A percentile compares a stretch with the other conserved stretches of the same genome.
Evolutionary conservation across 1,140 invertebrate species (phyloP).

Genomic region (Cydia strobilella): DNA sequence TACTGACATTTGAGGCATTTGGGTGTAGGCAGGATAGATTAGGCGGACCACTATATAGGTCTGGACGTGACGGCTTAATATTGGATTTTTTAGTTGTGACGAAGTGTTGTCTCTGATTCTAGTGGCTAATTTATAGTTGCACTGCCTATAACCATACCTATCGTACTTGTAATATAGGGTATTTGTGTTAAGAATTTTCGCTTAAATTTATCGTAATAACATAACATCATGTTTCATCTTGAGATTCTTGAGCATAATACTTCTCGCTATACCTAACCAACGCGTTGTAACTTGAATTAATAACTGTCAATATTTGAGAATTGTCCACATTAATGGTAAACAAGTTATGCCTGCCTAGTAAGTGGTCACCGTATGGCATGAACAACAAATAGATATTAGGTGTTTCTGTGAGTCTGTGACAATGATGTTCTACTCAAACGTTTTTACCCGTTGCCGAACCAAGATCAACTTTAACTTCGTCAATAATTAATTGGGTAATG

Average conservation of each 20-base stretch:
- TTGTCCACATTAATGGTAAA: background rate
- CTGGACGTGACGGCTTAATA: conserved; percentile 26
- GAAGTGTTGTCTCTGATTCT: background rate
- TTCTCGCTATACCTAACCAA: background rate
- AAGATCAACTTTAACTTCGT: too few relatives aligned
- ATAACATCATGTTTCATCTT: too few relatives aligned
- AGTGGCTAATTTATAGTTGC: background rate
- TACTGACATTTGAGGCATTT: conserved; percentile 47
- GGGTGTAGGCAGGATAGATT: conserved; percentile 52
- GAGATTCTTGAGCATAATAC: background rate
- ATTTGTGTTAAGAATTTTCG: too few relatives aligned
- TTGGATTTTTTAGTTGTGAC: background rate
- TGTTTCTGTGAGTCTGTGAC: background rate
- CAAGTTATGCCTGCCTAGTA: background rate
- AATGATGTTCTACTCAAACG: too few relatives aligned
- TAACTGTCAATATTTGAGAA: background rate
- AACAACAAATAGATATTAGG: background rate
- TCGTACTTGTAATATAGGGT: too few relatives aligned
- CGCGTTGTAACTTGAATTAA: background rate
- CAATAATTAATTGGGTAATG: too few relatives aligned
- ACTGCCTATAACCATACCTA: too few relatives aligned
- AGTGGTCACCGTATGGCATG: background rate
- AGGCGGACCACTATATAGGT: conserved; percentile 48
- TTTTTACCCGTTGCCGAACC: too few relatives aligned
- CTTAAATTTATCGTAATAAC: too few relatives aligned